A percentile compares a stretch with the other conserved stretches of the same genome.
phyloP scores from a whole-genome alignment of 1,140 invertebrate genomes.

The Drosophila sturtevanti region DNA sequence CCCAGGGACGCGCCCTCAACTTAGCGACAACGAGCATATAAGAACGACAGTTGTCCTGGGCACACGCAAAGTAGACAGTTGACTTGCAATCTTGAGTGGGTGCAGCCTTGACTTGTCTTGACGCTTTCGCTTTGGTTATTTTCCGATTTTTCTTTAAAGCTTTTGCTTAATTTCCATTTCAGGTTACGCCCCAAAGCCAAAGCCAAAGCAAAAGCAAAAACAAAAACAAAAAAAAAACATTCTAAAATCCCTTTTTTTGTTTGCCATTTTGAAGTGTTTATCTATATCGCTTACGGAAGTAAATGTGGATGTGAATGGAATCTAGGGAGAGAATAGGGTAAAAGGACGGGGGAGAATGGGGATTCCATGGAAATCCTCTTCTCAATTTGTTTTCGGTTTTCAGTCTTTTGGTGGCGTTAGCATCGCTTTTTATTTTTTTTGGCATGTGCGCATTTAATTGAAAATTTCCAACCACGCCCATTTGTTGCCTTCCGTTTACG shows the following conservation, averaged over 20 bases:
- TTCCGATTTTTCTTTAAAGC: slow-evolving; percentile 35
- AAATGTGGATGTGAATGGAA: neutral
- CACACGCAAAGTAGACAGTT: slow-evolving; percentile 71
- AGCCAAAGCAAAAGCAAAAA: slow-evolving; percentile 41
- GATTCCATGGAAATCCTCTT: slow-evolving; percentile 9
- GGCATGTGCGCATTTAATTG: slow-evolving; percentile 80
- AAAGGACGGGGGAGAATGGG: neutral
- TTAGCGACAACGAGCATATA: slow-evolving; percentile 1
- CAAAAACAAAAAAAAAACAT: no score
- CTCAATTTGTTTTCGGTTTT: slow-evolving; percentile 37
- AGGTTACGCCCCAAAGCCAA: slow-evolving; percentile 53
- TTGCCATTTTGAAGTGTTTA: slow-evolving; percentile 70
- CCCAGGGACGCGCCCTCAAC: slow-evolving; percentile 8
- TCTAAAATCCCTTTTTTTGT: slow-evolving; percentile 49
- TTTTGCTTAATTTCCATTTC: slow-evolving; percentile 63
- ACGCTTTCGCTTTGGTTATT: slow-evolving; percentile 1
- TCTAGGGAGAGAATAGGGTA: neutral
- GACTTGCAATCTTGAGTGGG: slow-evolving; percentile 38
- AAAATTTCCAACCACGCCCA: slow-evolving; percentile 70
- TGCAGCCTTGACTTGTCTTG: slow-evolving; percentile 22
- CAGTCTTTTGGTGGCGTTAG: slow-evolving; percentile 4
- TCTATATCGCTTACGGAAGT: slow-evolving; percentile 68
- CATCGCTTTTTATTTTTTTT: slow-evolving; percentile 36
- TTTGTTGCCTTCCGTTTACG: slow-evolving; percentile 37
- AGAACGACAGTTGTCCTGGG: slow-evolving; percentile 50